A percentile compares a stretch with the other conserved stretches of the same genome.
Conservation (phyloP, 2,888 invertebrate genomes). For the Agrenia bidenticulata region DNA sequence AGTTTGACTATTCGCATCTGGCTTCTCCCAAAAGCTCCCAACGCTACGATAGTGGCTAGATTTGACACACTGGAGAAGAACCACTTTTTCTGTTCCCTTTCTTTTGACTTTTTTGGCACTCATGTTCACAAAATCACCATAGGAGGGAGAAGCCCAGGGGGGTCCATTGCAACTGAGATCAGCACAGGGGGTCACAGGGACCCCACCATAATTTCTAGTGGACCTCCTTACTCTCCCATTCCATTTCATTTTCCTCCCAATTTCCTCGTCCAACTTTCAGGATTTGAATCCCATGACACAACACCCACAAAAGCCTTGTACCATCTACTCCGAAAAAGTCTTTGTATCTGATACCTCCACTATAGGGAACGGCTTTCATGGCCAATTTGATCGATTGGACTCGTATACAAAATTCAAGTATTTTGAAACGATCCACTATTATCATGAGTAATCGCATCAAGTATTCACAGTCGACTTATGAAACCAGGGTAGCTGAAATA, state of each 20-base stretch:
- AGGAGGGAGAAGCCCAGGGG: constrained; percentile 49
- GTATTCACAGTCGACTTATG: too few species aligned
- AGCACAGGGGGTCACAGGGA: constrained; percentile 52
- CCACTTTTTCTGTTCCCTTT: constrained; percentile 44
- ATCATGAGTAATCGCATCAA: too few species aligned
- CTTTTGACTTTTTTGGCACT: constrained; percentile 53
- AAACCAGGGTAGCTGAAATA: too few species aligned
- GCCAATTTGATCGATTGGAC: too few species aligned
- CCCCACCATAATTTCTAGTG: constrained; percentile 52
- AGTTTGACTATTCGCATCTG: constrained; percentile 30
- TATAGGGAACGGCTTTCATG: too few species aligned
- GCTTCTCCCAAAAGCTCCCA: constrained; percentile 38
- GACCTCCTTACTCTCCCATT: constrained; percentile 34
- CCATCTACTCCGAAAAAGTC: too few species aligned
- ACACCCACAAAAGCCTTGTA: too few species aligned
- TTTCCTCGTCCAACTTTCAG: background rate
- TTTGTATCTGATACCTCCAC: too few species aligned
- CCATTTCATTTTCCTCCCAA: constrained; percentile 19
- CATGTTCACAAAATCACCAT: constrained; percentile 52
- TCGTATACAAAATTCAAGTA: too few species aligned
- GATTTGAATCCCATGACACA: too few species aligned
- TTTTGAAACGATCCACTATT: too few species aligned
- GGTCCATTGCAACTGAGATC: constrained; percentile 51
- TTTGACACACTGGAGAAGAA: constrained; percentile 45
- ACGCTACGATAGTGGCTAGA: constrained; percentile 4